Evolutionary conservation across 1,140 invertebrate genomes (phyloP), one percentile per base, ranked within the genome.

Genomic region (Drosophila obscura): DNA sequence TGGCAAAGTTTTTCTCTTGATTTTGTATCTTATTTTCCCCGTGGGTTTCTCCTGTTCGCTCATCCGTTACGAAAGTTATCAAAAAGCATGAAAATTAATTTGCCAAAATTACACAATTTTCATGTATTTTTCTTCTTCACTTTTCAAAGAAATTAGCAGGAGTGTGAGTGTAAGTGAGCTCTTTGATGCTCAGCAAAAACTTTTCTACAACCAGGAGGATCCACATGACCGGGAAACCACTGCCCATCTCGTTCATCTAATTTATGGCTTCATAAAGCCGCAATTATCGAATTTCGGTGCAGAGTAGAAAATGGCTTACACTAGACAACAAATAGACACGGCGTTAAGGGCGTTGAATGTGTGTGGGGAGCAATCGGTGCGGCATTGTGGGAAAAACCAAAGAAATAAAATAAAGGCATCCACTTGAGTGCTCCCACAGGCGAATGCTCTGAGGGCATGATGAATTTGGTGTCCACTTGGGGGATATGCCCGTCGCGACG

Each of bases 211-310:
- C 64, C 19, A 19, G 19, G 19, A 19, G 19, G 19, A 49, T 69
- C n/a, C 64, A 51, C 63, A 69, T 68, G 35, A 35, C 63, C 35
- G 28, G 28, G 9, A 11, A 11, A 35, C 31, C 19, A 19, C 19
- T 19, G 1, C 19, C 19, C 22, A 41, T 44, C 22, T 15, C 5
- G 43, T 53, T 58, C 61, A 58, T 74, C 69, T 74, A 73, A 74
- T 73, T 74, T 73, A 73, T 74, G 72, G 52, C 69, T 74, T 74
- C 60, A 73, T 64, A 74, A 73, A 65, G 46, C 69, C 60, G 57
- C 68, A 63, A 62, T 69, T 69, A 69, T 69, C 64, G 64, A 69
- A 68, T 69, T 69, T 69, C 15, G 35, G 19, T 44, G 15, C 11
- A 35, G 49, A 50, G 50, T 13, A 15, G 59, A 22, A 55, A 28